A percentile compares a stretch with the other conserved stretches of the same genome.
phyloP scores from a whole-genome alignment of 2,113 vertebrate genomes.

The Natator depressus region DNA sequence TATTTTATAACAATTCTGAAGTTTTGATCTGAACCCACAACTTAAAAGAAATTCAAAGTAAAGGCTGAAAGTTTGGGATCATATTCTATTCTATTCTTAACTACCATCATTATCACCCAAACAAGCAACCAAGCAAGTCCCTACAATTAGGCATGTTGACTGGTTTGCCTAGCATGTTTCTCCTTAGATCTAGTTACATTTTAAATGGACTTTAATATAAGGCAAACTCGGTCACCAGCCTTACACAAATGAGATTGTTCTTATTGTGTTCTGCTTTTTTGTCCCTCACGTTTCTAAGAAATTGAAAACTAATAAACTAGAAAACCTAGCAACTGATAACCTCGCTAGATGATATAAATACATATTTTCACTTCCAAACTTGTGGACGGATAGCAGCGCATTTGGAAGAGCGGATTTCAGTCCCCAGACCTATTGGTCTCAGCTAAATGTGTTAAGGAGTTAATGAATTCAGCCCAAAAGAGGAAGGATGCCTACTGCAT shows the following conservation, averaged over 20 bases:
- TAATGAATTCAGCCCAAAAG: background rate
- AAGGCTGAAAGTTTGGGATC: slow-evolving; percentile 67
- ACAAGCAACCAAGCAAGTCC: slow-evolving; percentile 68
- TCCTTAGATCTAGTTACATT: slow-evolving; percentile 32
- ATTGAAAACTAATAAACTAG: background rate
- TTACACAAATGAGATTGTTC: background rate
- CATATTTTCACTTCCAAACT: background rate
- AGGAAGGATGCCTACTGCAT: slow-evolving; percentile 8
- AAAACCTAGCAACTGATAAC: background rate
- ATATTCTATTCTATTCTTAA: slow-evolving; percentile 73
- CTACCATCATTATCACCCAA: slow-evolving; percentile 63
- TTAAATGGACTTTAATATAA: background rate
- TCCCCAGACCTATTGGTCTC: background rate
- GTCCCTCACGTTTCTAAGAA: background rate
- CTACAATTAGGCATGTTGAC: slow-evolving; percentile 55
- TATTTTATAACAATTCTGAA: slow-evolving; percentile 56
- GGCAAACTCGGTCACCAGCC: background rate
- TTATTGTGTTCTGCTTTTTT: background rate
- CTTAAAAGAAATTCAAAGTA: slow-evolving; percentile 58
- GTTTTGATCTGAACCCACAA: slow-evolving; percentile 53
- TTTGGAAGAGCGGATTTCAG: background rate
- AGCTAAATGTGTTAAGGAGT: background rate
- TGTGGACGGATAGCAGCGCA: background rate
- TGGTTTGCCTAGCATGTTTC: slow-evolving; percentile 49
- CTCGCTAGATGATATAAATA: background rate